phyloP scores from a whole-genome alignment of 1,140 invertebrate genomes.

The Bombus picipes region DNA sequence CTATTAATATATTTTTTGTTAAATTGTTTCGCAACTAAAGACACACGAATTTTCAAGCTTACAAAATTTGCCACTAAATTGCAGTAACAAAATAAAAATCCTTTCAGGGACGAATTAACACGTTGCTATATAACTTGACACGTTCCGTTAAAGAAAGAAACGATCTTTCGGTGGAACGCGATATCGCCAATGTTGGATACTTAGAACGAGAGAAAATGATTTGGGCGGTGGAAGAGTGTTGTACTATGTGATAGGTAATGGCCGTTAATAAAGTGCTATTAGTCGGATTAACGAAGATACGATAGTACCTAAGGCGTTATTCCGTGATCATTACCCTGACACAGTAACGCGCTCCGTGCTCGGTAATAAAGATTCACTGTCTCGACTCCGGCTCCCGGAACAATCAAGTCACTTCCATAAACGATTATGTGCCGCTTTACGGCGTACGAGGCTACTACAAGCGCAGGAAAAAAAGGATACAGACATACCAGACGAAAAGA shows the following conservation, averaged over 20 bases:
- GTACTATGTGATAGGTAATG: not conserved
- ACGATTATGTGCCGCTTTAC: not conserved
- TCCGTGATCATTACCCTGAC: not conserved
- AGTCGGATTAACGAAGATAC: constrained; percentile 35
- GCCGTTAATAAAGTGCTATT: constrained; percentile 31
- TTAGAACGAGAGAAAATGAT: not conserved
- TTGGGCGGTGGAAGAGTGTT: not conserved
- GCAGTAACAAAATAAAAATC: no score
- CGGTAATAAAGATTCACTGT: constrained; percentile 31
- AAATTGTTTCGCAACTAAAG: not conserved
- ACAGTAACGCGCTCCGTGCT: constrained; percentile 7
- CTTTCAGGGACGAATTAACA: not conserved
- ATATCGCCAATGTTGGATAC: not conserved
- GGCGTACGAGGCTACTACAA: not conserved
- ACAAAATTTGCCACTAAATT: not conserved
- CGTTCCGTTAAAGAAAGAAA: not conserved
- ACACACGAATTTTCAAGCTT: not conserved
- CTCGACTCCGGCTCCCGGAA: not conserved
- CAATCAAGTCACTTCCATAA: constrained; percentile 9
- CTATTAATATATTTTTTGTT: no score
- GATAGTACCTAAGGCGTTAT: constrained; percentile 28
- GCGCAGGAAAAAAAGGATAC: no score
- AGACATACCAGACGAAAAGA: not conserved
- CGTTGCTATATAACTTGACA: not conserved
- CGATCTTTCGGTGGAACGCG: not conserved